These are phyloP conservation scores for Lasioglossum zephyrum DNA, from an alignment of 2,888 invertebrate species.

Conservation along the genomic window DNA sequence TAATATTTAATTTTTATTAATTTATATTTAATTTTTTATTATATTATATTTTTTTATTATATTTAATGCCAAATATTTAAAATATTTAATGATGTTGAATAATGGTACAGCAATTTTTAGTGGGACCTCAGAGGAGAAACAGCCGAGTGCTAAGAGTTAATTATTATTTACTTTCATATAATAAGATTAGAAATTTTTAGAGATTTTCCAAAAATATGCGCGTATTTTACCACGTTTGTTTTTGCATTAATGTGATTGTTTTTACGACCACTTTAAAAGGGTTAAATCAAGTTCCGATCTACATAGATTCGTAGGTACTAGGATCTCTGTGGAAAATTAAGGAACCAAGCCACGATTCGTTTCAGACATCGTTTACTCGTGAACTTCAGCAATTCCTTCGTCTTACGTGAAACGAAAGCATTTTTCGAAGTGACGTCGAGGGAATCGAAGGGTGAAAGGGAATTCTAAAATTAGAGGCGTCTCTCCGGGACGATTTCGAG, in stretches of 20 bases:
- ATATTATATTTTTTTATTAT: no score
- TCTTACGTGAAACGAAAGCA: slow-evolving; percentile 14
- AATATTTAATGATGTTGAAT: no score
- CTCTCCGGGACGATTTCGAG: slow-evolving; percentile 40
- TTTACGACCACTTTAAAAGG: not conserved
- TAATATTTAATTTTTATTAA: no score
- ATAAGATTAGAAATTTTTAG: no score
- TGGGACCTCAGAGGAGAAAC: no score
- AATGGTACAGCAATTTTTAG: no score
- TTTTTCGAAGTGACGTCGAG: slow-evolving; percentile 3
- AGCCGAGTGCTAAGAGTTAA: no score
- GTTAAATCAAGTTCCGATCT: not conserved
- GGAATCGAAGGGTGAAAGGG: slow-evolving; percentile 22
- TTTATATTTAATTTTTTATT: no score
- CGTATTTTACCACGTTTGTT: no score
- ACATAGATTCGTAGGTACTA: not conserved
- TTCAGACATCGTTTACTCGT: slow-evolving; percentile 9
- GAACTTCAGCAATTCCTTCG: not conserved
- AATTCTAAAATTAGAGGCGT: slow-evolving; percentile 43
- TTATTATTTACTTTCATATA: no score
- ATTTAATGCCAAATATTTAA: no score
- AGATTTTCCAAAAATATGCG: no score
- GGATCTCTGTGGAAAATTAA: not conserved
- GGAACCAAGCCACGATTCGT: not conserved
- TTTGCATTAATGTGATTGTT: not conserved